Percentiles rank a stretch among this genome's conserved stretches.
phyloP scores from a whole-genome alignment of 2,113 vertebrate genomes.

The Cepphus grylle region DNA sequence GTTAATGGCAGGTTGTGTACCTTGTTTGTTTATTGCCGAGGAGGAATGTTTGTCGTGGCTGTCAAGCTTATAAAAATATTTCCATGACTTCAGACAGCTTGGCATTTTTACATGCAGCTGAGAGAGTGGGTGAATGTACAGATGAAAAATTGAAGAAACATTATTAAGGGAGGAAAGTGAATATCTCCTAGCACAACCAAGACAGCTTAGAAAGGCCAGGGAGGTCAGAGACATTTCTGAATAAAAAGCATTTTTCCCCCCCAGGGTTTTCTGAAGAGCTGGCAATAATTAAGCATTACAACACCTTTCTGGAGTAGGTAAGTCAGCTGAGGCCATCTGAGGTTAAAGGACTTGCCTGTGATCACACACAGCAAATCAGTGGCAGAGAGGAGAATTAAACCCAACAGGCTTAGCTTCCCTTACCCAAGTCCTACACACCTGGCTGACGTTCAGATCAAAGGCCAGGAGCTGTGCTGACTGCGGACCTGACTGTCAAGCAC shows the following conservation, averaged over 20 bases:
- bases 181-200: neutral
- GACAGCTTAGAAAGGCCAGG: conserved; percentile 5
- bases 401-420: neutral
- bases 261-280: neutral
- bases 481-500: neutral
- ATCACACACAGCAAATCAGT: conserved; percentile 37
- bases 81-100: conserved; percentile 63
- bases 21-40: conserved; percentile 61
- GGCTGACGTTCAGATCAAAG: neutral
- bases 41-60: conserved; percentile 60
- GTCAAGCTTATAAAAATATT: conserved; percentile 64
- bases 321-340: conserved; percentile 21
- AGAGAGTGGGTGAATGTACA: conserved; percentile 57
- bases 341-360: conserved; percentile 42
- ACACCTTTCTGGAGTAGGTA: conserved; percentile 39
- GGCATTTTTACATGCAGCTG: conserved; percentile 61
- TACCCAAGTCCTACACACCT: neutral
- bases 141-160: conserved; percentile 54
- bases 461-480: neutral
- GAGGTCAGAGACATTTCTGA: conserved; percentile 34
- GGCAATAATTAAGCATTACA: conserved; percentile 59
- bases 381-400: conserved; percentile 37
- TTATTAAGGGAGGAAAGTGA: conserved; percentile 24
- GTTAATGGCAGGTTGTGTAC: conserved; percentile 49
- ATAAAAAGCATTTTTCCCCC: conserved; percentile 3